Conservation (phyloP, 2,888 invertebrate species). For the Caenorhabditis doughertyi region DNA sequence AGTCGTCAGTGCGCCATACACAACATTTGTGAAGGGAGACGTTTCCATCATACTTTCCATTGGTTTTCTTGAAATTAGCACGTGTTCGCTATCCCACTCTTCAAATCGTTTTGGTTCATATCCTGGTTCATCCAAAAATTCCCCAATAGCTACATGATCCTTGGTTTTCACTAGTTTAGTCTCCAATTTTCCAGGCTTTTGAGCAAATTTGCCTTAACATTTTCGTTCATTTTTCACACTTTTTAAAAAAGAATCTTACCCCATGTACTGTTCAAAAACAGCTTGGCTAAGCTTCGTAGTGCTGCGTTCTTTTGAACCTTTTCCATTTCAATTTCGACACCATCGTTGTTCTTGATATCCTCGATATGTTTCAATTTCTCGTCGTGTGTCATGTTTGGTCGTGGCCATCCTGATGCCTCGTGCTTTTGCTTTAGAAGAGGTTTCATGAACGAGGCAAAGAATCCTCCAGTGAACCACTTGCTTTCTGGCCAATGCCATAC, state of each 20-base stretch:
- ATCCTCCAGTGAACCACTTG: constrained; percentile 27
- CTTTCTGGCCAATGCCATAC: constrained; percentile 13
- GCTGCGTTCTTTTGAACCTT: not conserved
- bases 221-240: too few relatives aligned
- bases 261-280: constrained; percentile 1
- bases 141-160: too few relatives aligned
- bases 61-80: not conserved
- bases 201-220: constrained; percentile 16
- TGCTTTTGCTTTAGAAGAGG: constrained; percentile 17
- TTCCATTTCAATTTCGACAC: not conserved
- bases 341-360: not conserved
- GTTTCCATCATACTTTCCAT: not conserved
- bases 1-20: constrained; percentile 11
- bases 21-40: constrained; percentile 1
- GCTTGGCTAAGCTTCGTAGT: not conserved
- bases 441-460: constrained; percentile 9
- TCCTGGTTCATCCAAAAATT: not conserved
- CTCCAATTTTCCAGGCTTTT: not conserved
- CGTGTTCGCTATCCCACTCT: not conserved
- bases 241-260: too few relatives aligned
- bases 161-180: not conserved
- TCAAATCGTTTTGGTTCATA: not conserved
- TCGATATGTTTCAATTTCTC: not conserved
- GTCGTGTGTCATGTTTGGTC: not conserved
- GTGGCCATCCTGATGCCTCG: constrained; percentile 14